Conservation (phyloP, 2,797 vertebrate genomes). For the Cuculus canorus region DNA sequence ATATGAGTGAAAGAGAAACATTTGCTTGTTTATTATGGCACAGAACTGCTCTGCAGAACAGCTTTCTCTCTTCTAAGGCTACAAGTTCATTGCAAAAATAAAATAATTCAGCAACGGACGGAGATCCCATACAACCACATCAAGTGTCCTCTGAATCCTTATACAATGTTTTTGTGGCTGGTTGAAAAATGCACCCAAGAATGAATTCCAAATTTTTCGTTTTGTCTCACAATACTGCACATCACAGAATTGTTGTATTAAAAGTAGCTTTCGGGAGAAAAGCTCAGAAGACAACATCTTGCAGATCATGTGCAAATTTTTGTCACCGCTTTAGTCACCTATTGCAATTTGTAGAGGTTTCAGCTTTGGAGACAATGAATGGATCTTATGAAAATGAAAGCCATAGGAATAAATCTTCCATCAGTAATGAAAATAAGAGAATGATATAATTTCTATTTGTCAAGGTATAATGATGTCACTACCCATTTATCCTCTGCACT, state of each 20-base stretch:
- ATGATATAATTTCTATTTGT: conserved; percentile 78
- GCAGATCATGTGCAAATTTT: conserved; percentile 7
- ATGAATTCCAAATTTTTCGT: conserved; percentile 22
- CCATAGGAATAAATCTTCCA: conserved; percentile 74
- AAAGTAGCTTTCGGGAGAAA: conserved; percentile 31
- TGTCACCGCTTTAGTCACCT: conserved; percentile 16
- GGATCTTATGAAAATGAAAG: conserved; percentile 74
- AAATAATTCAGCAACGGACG: conserved; percentile 23
- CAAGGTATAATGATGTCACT: conserved; percentile 81
- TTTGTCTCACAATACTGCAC: background rate
- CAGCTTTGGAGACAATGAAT: conserved; percentile 66
- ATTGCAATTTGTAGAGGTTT: conserved; percentile 69
- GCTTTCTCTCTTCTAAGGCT: conserved; percentile 44
- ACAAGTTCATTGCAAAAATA: conserved; percentile 26
- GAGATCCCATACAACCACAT: conserved; percentile 50
- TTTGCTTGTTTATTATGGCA: conserved; percentile 60
- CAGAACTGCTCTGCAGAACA: conserved; percentile 22
- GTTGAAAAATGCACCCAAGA: conserved; percentile 49
- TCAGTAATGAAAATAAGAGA: conserved; percentile 73
- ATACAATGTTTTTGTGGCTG: conserved; percentile 1
- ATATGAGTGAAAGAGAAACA: conserved; percentile 1
- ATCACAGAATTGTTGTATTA: conserved; percentile 27
- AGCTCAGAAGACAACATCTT: conserved; percentile 18
- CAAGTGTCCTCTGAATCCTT: conserved; percentile 39
- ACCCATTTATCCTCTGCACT: conserved; percentile 79